phyloP scores from a whole-genome alignment of 2,888 invertebrate species.

The Euplexia lucipara region DNA sequence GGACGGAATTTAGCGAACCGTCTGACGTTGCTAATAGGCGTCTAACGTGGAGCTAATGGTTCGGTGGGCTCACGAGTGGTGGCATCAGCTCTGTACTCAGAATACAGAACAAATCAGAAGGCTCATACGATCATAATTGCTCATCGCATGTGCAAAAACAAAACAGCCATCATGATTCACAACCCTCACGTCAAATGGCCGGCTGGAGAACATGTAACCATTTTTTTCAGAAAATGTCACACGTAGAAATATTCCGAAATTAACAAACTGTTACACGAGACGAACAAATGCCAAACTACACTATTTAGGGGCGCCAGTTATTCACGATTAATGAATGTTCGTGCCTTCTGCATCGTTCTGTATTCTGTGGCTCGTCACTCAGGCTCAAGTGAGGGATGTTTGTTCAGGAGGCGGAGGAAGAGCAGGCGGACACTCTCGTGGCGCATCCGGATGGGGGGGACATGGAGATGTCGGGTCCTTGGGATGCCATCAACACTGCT shows the following conservation, averaged over 20 bases:
- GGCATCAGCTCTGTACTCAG: background rate
- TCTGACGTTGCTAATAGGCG: slow-evolving; percentile 23
- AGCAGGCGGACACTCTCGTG: slow-evolving; percentile 78
- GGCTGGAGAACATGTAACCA: background rate
- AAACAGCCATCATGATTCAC: background rate
- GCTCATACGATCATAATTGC: background rate
- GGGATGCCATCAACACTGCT: slow-evolving; percentile 85
- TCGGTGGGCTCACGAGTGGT: slow-evolving; percentile 7
- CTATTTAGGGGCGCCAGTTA: background rate
- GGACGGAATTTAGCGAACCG: slow-evolving; percentile 21
- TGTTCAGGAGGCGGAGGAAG: slow-evolving; percentile 82
- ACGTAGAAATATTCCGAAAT: background rate
- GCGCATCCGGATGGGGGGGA: slow-evolving; percentile 76
- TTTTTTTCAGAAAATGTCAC: background rate
- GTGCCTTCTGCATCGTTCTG: slow-evolving; percentile 5
- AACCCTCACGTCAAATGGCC: background rate
- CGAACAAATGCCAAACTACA: background rate
- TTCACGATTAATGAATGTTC: background rate
- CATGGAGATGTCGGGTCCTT: slow-evolving; percentile 73
- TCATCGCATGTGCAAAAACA: background rate
- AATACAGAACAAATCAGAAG: background rate
- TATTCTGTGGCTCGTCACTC: background rate
- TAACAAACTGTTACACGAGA: background rate
- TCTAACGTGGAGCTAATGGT: slow-evolving; percentile 49
- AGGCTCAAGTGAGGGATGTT: slow-evolving; percentile 21